Evolutionary conservation across 2,797 vertebrate genomes (phyloP).

Genomic region (Rhynchotus rufescens): DNA sequence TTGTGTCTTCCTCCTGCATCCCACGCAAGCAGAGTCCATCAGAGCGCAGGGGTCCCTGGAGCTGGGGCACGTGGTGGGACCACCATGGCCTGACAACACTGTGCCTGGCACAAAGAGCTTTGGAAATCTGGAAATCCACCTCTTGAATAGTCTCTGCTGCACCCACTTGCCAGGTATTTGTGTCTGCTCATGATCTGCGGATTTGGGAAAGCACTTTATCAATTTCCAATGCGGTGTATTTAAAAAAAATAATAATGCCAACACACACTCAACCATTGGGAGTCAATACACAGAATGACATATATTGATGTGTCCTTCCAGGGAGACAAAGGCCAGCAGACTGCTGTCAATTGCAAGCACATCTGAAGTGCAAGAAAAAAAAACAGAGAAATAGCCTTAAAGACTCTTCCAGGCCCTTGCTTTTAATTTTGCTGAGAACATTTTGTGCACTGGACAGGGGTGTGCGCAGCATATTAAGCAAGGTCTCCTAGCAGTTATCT

Average conservation of each 20-base stretch:
- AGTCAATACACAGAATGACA: not conserved
- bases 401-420: not conserved
- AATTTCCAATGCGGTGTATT: not conserved
- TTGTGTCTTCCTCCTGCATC: not conserved
- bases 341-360: not conserved
- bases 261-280: not conserved
- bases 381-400: not conserved
- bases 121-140: not conserved
- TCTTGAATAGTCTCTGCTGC: not conserved
- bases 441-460: slow-evolving; percentile 14
- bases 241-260: not conserved
- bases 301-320: not conserved
- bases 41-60: not conserved
- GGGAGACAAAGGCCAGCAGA: not conserved
- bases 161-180: not conserved
- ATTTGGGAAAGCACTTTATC: not conserved
- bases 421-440: not conserved
- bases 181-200: not conserved
- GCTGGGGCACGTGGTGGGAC: not conserved
- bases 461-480: slow-evolving; percentile 28
- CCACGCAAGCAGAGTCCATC: not conserved
- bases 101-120: not conserved
- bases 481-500: not conserved
- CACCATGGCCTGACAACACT: fast-evolving
- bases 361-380: not conserved